A percentile compares a stretch with the other conserved stretches of the same genome.
Conservation (phyloP, 2,888 invertebrate genomes). For the Lithosia quadra region DNA sequence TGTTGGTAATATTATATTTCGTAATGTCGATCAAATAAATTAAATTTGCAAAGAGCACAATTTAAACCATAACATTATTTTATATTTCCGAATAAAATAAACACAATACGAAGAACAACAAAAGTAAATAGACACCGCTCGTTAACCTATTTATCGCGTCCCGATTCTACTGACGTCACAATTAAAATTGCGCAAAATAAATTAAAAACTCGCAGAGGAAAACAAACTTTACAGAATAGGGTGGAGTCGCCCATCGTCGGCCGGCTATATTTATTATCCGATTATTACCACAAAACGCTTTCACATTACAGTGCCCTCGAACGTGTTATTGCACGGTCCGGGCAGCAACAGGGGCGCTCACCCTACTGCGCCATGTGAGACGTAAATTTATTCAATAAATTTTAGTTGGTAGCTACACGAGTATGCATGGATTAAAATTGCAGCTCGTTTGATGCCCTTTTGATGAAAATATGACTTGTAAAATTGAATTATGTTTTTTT, state of each 20-base stretch:
- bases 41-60: no score
- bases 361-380: conserved; percentile 46
- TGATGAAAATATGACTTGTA: conserved; percentile 6
- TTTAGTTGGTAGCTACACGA: conserved; percentile 41
- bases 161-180: conserved; percentile 9
- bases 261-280: conserved; percentile 67
- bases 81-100: background rate
- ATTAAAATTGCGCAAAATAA: conserved; percentile 33
- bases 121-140: conserved; percentile 7
- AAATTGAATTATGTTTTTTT: background rate
- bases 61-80: background rate
- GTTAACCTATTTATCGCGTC: conserved; percentile 11
- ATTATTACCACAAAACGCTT: conserved; percentile 71
- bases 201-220: conserved; percentile 40
- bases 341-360: conserved; percentile 46
- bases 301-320: conserved; percentile 58
- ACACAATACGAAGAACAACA: background rate
- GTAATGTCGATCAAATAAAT: no score
- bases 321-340: conserved; percentile 54
- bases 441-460: background rate
- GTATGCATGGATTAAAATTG: conserved; percentile 38
- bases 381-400: conserved; percentile 55
- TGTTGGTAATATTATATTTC: no score
- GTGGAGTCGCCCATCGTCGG: conserved; percentile 49
- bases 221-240: conserved; percentile 53